Percentiles rank a stretch among this genome's conserved stretches.
Conservation (phyloP, 1,140 invertebrate species). For the Araneus ventricosus region DNA sequence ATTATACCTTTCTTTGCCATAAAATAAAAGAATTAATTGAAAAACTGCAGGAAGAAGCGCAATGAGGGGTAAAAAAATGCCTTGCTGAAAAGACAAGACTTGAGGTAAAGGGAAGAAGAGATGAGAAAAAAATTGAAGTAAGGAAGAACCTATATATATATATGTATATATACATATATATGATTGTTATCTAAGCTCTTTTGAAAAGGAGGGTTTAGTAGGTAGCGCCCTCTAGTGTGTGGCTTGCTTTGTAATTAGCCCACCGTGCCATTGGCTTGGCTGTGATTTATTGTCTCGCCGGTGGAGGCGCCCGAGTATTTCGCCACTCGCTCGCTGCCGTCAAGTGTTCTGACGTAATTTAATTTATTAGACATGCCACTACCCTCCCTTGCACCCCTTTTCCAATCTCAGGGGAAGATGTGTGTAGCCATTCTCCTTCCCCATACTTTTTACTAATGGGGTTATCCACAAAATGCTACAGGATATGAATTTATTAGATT, state of each 20-base stretch:
- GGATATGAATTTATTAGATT: constrained; percentile 6
- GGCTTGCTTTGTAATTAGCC: constrained; percentile 64
- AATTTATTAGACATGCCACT: constrained; percentile 70
- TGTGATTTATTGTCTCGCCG: constrained; percentile 62
- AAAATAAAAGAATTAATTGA: constrained; percentile 55
- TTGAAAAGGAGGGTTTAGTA: constrained; percentile 40
- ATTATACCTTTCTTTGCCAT: constrained; percentile 27
- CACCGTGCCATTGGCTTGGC: constrained; percentile 53
- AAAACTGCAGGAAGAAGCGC: constrained; percentile 14
- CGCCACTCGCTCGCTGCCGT: constrained; percentile 55
- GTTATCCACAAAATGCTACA: constrained; percentile 58
- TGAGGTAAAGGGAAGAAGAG: not conserved
- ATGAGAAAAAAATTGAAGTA: constrained; percentile 36
- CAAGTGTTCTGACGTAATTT: constrained; percentile 72
- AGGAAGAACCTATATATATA: not conserved
- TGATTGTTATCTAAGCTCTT: constrained; percentile 58
- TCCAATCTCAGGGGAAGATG: constrained; percentile 50
- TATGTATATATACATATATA: not conserved
- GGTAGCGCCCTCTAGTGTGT: constrained; percentile 50
- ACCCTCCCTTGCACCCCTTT: constrained; percentile 45
- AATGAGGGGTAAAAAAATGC: not conserved
- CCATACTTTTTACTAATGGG: constrained; percentile 55
- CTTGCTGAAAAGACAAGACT: not conserved
- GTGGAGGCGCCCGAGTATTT: constrained; percentile 59
- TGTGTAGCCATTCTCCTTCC: constrained; percentile 47